Evolutionary conservation across 2,888 invertebrate genomes (phyloP), one percentile per base, ranked within the genome.

Genomic region (Agrochola lychnidis): DNA sequence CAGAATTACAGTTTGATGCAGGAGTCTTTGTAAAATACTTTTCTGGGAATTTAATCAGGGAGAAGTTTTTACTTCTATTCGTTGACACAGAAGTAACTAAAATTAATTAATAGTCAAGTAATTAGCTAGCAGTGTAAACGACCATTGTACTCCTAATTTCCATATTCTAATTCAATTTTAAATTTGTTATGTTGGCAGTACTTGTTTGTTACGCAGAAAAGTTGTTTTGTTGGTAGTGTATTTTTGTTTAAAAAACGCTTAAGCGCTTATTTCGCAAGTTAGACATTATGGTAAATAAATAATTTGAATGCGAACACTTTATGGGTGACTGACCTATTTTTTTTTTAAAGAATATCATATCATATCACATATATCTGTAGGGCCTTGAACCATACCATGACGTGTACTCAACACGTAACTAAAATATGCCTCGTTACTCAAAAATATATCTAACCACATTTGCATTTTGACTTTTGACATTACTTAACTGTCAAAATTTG

Each of bases 11-110:
- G 68, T 66, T 84, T 82, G 72, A 1, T 80, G 78, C 76, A 70
- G 76, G 83, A 83, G 88, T 87, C 88, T 87, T 87, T 83, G 53
- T 62, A 2, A 70, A 40, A 45, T 16, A 73, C 61, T 78, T 68
- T 70, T 40, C 36, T 57, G 5, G 25, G 51, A 56, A 25, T 45
- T n/a, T 16, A 7, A 56, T 7, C 12, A 22, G 1, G 12, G 1
- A 12, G 12, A 56, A 56, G 6, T 36, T 66, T 82, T 70, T 45
- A 71, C 25, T 64, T 53, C 0, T 22, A 40, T 40, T 64, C 25
- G 3, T 14, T 64, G n/a, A 51, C 19, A 53, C 51, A 61, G 25
- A 19, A 3, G 12, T n/a, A 19, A 25, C 10, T 36, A 9, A 67
- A 36, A 61, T 14, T 53, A 36, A 61, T 14, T 53, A 2, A 56